A percentile compares a stretch with the other conserved stretches of the same genome.
These are phyloP conservation scores for Toxotes jaculatrix DNA, from an alignment of 2,113 vertebrate genomes.

Conservation along the genomic window DNA sequence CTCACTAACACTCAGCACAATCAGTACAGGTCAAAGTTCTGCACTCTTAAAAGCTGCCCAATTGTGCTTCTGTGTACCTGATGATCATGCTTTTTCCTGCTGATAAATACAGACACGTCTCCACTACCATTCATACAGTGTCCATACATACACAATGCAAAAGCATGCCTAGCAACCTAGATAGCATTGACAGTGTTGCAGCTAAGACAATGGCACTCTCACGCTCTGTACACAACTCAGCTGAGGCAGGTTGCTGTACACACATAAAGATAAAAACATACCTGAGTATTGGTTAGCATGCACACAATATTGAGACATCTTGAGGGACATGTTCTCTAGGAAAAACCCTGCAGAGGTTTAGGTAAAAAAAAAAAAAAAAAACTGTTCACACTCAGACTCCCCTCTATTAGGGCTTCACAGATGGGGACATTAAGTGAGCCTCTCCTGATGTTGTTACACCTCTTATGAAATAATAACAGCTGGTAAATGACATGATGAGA, in stretches of 20 bases:
- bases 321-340: not conserved
- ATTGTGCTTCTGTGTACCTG: constrained; percentile 37
- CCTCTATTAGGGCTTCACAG: constrained; percentile 2
- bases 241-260: constrained; percentile 17
- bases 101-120: constrained; percentile 37
- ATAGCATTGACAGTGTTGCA: not conserved
- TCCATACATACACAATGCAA: not conserved
- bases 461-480: constrained; percentile 1
- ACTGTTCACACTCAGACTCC: not conserved
- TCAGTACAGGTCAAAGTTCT: constrained; percentile 62
- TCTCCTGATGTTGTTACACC: constrained; percentile 20
- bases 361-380: not conserved
- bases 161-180: not conserved
- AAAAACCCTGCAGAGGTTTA: not conserved
- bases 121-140: constrained; percentile 14
- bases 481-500: constrained; percentile 19
- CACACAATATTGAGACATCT: constrained; percentile 9
- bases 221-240: constrained; percentile 18
- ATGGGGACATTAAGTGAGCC: constrained; percentile 20
- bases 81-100: constrained; percentile 32
- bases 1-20: constrained; percentile 31
- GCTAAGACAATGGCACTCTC: constrained; percentile 11
- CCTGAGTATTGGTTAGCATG: not conserved
- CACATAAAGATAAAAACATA: constrained; percentile 14
- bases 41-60: constrained; percentile 19